These are phyloP conservation scores for Leptinotarsa texana DNA, from an alignment of 1,140 invertebrate genomes.

Conservation along the genomic window DNA sequence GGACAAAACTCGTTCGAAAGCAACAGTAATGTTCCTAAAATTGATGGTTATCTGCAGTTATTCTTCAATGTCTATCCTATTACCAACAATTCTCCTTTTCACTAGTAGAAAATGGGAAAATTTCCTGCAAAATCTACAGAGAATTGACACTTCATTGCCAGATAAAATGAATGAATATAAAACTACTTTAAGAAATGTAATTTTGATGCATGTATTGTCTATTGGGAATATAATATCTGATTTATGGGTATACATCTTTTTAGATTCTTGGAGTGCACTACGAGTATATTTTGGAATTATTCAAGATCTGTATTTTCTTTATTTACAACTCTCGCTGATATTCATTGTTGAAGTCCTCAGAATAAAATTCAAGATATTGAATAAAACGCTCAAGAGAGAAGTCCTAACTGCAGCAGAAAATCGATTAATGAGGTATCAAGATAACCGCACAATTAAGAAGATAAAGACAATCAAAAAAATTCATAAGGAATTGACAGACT, in stretches of 20 bases:
- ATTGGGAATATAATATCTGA: no score
- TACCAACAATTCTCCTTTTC: background rate
- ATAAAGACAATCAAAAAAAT: slow-evolving; percentile 5
- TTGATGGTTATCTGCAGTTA: background rate
- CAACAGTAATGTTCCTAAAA: background rate
- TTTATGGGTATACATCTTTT: no score
- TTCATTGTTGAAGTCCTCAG: background rate
- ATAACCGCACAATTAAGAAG: background rate
- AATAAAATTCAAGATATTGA: background rate
- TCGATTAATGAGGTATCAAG: background rate
- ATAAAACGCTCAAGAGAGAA: background rate
- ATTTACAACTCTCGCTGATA: background rate
- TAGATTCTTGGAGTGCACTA: no score
- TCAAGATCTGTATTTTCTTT: background rate
- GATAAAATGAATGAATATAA: no score
- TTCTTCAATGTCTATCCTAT: background rate
- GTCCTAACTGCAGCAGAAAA: background rate
- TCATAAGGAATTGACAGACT: background rate
- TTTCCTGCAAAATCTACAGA: background rate
- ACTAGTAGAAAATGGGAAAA: background rate
- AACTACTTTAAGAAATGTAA: no score
- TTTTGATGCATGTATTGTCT: no score
- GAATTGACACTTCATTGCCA: no score
- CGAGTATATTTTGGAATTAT: background rate
- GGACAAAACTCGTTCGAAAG: no score